Percentiles rank a stretch among this genome's conserved stretches.
Conservation (phyloP, 2,888 invertebrate genomes). For the Apotomis turbidana region DNA sequence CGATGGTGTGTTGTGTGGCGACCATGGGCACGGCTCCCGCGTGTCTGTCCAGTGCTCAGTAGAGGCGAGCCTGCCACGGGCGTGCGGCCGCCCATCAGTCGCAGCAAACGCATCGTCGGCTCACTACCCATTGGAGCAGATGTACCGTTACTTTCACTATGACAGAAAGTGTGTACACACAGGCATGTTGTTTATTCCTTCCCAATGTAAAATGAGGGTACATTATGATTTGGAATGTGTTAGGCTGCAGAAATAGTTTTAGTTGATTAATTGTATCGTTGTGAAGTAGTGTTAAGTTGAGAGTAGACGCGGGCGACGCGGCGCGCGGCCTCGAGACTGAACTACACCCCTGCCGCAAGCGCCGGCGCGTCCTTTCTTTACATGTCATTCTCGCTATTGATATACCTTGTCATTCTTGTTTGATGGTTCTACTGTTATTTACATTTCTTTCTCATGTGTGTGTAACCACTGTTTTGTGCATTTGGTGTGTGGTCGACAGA, state of each 20-base stretch:
- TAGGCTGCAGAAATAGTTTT: slow-evolving; percentile 80
- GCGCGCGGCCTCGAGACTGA: slow-evolving; percentile 79
- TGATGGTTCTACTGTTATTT: slow-evolving; percentile 77
- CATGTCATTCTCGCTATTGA: slow-evolving; percentile 73
- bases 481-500: slow-evolving; percentile 72
- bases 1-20: slow-evolving; percentile 48
- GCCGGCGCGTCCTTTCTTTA: slow-evolving; percentile 68
- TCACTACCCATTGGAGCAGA: slow-evolving; percentile 55
- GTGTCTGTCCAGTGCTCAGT: slow-evolving; percentile 1
- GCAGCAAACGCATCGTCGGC: slow-evolving; percentile 33
- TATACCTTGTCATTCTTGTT: slow-evolving; percentile 73
- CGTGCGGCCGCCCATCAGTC: slow-evolving; percentile 40
- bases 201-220: slow-evolving; percentile 72
- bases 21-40: slow-evolving; percentile 12
- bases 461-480: slow-evolving; percentile 76
- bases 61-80: slow-evolving; percentile 8
- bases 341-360: slow-evolving; percentile 74
- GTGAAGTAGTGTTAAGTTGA: slow-evolving; percentile 79
- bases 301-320: slow-evolving; percentile 61
- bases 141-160: slow-evolving; percentile 67
- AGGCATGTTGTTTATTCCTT: slow-evolving; percentile 78
- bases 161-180: slow-evolving; percentile 67
- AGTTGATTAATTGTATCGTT: slow-evolving; percentile 81
- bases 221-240: slow-evolving; percentile 72
- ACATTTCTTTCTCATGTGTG: slow-evolving; percentile 75